Evolutionary conservation across 2,888 invertebrate genomes (phyloP).

Genomic region (Ichneumoninae sp.): DNA sequence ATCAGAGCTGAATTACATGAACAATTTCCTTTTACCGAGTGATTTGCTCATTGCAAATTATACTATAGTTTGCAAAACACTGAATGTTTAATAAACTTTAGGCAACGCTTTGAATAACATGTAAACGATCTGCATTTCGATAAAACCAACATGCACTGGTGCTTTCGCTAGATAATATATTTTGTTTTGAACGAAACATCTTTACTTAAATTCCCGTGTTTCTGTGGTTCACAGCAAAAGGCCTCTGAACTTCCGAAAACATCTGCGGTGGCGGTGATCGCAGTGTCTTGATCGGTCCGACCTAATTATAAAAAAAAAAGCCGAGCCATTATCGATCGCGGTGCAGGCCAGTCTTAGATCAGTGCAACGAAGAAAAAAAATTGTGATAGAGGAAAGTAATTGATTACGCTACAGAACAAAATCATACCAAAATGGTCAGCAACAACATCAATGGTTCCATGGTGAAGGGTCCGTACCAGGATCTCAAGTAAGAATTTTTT

Average conservation of each 20-base stretch:
- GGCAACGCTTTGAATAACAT: neutral
- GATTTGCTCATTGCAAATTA: neutral
- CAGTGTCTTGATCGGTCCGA: constrained; percentile 65
- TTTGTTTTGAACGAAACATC: neutral
- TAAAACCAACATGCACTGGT: neutral
- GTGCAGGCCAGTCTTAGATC: constrained; percentile 52
- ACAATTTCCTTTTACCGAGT: neutral
- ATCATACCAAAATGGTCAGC: constrained; percentile 76
- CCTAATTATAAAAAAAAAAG: constrained; percentile 61
- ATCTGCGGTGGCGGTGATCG: constrained; percentile 68
- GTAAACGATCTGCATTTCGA: neutral
- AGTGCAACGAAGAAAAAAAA: constrained; percentile 53
- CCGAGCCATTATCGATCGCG: constrained; percentile 73
- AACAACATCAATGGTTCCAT: constrained; percentile 69
- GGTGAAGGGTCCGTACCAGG: constrained; percentile 77
- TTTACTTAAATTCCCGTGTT: neutral
- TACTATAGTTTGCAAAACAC: neutral
- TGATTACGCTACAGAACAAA: constrained; percentile 15
- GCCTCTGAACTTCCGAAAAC: constrained; percentile 36
- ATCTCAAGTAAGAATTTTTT: constrained; percentile 74
- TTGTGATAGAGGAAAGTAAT: constrained; percentile 8
- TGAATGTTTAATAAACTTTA: neutral
- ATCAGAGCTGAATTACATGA: neutral
- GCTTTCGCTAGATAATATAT: neutral
- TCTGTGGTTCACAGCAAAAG: constrained; percentile 57